These are phyloP conservation scores for Nycticryphes semicollaris DNA, from an alignment of 2,113 vertebrate genomes.

Conservation along the genomic window DNA sequence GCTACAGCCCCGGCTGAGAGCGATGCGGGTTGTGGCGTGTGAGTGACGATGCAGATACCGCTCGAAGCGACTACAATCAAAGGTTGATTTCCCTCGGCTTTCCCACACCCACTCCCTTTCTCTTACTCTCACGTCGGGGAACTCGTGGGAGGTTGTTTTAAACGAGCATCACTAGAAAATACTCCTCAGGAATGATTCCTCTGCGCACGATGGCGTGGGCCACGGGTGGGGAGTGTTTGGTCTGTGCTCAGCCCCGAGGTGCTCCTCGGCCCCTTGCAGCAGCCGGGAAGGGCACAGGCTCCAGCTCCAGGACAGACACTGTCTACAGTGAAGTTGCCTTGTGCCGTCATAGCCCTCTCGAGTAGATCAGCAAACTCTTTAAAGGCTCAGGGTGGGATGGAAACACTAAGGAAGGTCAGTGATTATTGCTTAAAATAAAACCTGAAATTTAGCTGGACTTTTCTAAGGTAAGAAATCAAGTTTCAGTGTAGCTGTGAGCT, in stretches of 20 bases:
- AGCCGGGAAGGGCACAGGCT: background rate
- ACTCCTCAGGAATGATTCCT: background rate
- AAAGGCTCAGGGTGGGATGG: background rate
- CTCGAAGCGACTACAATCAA: background rate
- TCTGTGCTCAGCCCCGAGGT: background rate
- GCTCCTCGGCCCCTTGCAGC: background rate
- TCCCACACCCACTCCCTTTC: constrained; percentile 7
- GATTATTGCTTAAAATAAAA: background rate
- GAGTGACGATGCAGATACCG: background rate
- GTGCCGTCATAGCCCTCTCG: background rate
- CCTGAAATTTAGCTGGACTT: background rate
- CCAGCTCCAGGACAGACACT: fast-evolving
- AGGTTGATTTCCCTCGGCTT: background rate
- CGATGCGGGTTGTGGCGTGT: background rate
- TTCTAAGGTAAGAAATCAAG: background rate
- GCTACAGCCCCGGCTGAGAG: background rate
- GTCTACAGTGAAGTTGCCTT: background rate
- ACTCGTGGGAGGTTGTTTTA: background rate
- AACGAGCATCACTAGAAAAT: background rate
- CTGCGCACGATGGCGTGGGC: background rate
- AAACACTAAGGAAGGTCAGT: background rate
- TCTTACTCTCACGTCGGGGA: background rate
- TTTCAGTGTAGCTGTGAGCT: background rate
- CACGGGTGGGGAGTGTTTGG: background rate
- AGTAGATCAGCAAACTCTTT: background rate